Percentiles rank a stretch among this genome's conserved stretches.
phyloP scores from a whole-genome alignment of 2,888 invertebrate genomes.

The Augochlorella aurata region DNA sequence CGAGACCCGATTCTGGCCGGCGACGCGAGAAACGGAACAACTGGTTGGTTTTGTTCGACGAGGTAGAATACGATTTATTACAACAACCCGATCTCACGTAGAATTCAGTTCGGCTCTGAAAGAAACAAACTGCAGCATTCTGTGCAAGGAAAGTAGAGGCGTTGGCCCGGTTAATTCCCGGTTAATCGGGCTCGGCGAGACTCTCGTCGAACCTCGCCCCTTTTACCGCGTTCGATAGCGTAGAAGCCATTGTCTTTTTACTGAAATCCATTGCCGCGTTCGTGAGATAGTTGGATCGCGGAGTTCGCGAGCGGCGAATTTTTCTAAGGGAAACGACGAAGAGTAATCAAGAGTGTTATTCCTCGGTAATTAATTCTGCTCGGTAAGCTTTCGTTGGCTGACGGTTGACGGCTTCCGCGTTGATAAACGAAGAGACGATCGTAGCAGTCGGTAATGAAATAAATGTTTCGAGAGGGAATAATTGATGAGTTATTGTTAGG shows the following conservation, averaged over 20 bases:
- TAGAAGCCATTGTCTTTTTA: neutral
- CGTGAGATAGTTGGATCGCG: neutral
- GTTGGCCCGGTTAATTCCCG: conserved; percentile 4
- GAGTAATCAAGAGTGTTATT: too few species aligned
- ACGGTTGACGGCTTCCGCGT: neutral
- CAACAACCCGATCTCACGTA: neutral
- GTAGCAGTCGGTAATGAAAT: neutral
- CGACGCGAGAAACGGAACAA: conserved; percentile 66
- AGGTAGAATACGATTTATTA: conserved; percentile 43
- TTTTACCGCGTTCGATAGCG: neutral
- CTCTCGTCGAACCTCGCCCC: neutral
- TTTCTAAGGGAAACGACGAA: too few species aligned
- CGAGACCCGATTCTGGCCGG: conserved; percentile 46
- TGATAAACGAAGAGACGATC: neutral
- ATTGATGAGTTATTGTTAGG: neutral
- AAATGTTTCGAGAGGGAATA: neutral
- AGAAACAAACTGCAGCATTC: neutral
- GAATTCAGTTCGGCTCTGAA: neutral
- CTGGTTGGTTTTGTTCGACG: conserved; percentile 71
- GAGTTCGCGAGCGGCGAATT: too few species aligned
- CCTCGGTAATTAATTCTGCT: too few species aligned
- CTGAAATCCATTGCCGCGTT: neutral
- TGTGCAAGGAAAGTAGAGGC: neutral
- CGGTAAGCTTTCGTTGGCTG: too few species aligned
- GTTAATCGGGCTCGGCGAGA: neutral